Base-by-base conservation (phyloP, 2,797 vertebrate genomes). In the Psittacula echo region DNA sequence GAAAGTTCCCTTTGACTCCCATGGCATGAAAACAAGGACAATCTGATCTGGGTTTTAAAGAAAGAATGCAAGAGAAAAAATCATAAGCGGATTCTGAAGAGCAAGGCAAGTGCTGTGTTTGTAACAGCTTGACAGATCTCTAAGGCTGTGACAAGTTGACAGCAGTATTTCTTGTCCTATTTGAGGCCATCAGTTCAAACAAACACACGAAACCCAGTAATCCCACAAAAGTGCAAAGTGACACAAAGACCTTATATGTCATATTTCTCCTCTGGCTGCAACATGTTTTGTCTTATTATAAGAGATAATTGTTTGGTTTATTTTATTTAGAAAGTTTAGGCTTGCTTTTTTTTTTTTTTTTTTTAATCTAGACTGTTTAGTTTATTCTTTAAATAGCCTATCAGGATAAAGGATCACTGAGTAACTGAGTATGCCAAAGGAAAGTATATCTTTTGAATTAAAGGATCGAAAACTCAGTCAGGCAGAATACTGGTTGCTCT, bases 391-490 rank as follows among this genome's bases (percentile, higher is more conserved):
- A 84, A 89, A 82, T 58, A 94, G 39, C 47, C 90, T 65, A 82
- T 56, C 24, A 12, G 66, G 61, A 93, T 91, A 79, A 96, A 93
- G 56, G 64, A 91, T 96, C 94, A 82, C 88, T 65, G 77, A 89
- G 26, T 85, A 23, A 82, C 88, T 65, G 77, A 89, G 26, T 85
- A 23, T 70, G 80, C 85, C 94, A 90, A 89, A 64, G 91, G 81
- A 95, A 95, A 94, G 87, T 86, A 71, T 84, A 94, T 90, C 92
- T 90, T 96, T 94, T 96, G 85, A 96, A 96, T 92, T 85, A 93
- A 92, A 96, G 94, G 95, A 94, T 96, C 92, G 94, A 95, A 94
- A 97, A 97, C 82, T 94, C 93, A 96, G 89, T 91, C 72, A 95
- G 83, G 91, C 96, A 96, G 86, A 97, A 97, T 89, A 83, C 95